phyloP scores from a whole-genome alignment of 92 coral and sea anemone species.

The Scolanthus callimorphus region DNA sequence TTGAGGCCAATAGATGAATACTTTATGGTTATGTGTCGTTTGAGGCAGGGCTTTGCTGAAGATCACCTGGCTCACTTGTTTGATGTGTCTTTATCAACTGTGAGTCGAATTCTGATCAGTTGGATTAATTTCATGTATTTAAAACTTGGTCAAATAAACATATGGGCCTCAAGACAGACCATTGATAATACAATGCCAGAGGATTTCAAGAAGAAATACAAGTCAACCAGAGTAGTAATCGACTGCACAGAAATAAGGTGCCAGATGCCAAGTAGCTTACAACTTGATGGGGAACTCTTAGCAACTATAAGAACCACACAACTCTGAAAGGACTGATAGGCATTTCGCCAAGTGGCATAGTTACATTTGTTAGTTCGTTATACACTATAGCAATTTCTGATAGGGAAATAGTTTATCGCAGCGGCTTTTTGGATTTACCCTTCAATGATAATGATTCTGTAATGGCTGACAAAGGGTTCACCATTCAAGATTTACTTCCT shows the following conservation, averaged over 20 bases:
- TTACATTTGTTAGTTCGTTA: conserved; percentile 11
- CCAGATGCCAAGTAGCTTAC: conserved; percentile 9
- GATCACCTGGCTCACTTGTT: conserved; percentile 20
- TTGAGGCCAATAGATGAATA: conserved; percentile 15
- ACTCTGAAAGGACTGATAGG: conserved; percentile 6
- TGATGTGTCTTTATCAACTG: conserved; percentile 22
- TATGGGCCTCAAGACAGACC: conserved; percentile 19
- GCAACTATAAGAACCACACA: conserved; percentile 5
- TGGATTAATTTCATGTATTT: conserved; percentile 29
- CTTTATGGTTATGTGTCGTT: conserved; percentile 20
- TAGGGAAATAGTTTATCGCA: conserved; percentile 38
- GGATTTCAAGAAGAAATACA: conserved; percentile 14
- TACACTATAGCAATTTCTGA: conserved; percentile 33
- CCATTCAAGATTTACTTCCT: conserved; percentile 35
- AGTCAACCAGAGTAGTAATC: no score
- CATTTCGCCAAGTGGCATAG: conserved; percentile 6
- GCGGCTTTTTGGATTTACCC: conserved; percentile 15
- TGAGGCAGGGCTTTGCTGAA: conserved; percentile 26
- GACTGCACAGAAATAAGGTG: no score
- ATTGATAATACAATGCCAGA: conserved; percentile 15
- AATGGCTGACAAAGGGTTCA: conserved; percentile 9
- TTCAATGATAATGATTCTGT: conserved; percentile 20
- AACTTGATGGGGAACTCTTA: conserved; percentile 8
- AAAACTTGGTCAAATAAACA: conserved; percentile 24
- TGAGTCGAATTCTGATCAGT: conserved; percentile 21